Percentiles rank a stretch among this genome's conserved stretches.
These are phyloP conservation scores for Gorsachius magnificus DNA, from an alignment of 2,797 vertebrate genomes.

Conservation along the genomic window DNA sequence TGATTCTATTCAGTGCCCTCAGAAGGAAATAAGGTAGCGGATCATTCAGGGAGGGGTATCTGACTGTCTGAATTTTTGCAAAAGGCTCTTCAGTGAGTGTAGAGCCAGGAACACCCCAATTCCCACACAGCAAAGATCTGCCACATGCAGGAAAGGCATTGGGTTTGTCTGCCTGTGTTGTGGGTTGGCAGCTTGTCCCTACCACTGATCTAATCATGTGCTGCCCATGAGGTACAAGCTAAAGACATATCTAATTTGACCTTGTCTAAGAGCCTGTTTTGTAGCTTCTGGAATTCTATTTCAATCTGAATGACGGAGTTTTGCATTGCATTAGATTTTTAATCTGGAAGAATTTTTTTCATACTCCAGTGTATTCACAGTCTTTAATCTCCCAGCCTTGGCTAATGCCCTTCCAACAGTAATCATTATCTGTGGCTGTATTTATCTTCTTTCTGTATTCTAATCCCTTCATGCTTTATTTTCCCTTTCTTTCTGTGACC, in stretches of 20 bases:
- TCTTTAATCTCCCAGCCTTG: neutral
- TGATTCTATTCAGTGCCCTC: neutral
- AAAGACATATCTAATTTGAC: neutral
- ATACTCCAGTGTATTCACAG: neutral
- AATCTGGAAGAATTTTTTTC: conserved; percentile 2
- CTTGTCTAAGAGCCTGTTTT: neutral
- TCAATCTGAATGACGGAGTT: neutral
- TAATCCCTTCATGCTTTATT: conserved; percentile 21
- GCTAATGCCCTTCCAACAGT: conserved; percentile 6
- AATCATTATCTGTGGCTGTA: neutral
- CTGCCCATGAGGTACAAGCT: neutral
- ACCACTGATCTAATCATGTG: fast-evolving
- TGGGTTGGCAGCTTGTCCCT: neutral
- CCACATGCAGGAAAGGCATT: neutral
- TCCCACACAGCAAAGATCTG: neutral
- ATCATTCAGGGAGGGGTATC: neutral
- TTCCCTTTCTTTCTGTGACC: conserved; percentile 31
- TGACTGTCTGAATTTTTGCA: neutral
- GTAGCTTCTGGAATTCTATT: neutral
- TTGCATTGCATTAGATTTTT: neutral
- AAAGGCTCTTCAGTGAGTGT: neutral
- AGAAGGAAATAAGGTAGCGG: neutral
- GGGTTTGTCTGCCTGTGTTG: neutral
- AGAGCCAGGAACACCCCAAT: neutral
- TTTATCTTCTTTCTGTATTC: conserved; percentile 25